These are phyloP conservation scores for Vipera latastei DNA, from an alignment of 2,797 vertebrate species.

Conservation along the genomic window DNA sequence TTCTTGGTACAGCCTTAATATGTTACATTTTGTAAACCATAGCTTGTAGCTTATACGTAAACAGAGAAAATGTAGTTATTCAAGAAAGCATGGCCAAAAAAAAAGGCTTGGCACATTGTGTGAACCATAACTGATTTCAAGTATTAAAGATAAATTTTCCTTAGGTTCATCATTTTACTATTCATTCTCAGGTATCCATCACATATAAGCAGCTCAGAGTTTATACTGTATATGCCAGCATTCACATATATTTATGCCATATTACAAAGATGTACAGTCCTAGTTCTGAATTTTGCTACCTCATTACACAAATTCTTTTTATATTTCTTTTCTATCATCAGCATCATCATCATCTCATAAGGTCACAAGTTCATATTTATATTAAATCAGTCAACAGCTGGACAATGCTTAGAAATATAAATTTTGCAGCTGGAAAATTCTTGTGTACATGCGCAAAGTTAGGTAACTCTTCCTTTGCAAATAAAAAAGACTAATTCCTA, in stretches of 20 bases:
- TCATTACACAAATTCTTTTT: background rate
- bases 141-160: too few relatives aligned
- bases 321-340: background rate
- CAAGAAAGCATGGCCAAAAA: too few relatives aligned
- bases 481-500: conserved; percentile 70
- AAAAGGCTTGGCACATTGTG: too few relatives aligned
- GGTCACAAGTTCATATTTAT: background rate
- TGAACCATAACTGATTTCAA: too few relatives aligned
- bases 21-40: too few relatives aligned
- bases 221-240: too few relatives aligned
- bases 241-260: background rate
- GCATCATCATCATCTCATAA: background rate
- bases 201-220: too few relatives aligned
- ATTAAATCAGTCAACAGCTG: background rate
- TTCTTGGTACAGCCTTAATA: too few relatives aligned
- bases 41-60: too few relatives aligned
- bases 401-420: background rate
- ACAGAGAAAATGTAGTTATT: too few relatives aligned
- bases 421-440: background rate
- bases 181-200: background rate
- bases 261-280: background rate
- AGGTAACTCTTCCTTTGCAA: conserved; percentile 64
- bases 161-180: background rate
- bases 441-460: conserved; percentile 52
- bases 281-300: background rate